phyloP scores from a whole-genome alignment of 2,113 vertebrate genomes.

The Tragelaphus scriptus region DNA sequence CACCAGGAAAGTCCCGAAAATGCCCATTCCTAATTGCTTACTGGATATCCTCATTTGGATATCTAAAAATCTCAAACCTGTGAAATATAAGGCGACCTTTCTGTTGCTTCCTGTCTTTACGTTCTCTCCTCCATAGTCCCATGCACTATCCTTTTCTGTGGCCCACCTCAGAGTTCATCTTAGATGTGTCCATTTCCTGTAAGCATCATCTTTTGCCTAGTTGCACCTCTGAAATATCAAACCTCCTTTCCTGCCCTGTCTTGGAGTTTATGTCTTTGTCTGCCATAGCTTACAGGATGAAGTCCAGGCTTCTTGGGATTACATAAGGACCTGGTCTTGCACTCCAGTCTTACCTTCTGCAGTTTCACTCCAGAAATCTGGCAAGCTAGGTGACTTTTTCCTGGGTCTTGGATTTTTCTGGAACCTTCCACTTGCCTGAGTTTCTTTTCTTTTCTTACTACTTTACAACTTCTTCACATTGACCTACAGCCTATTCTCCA shows the following conservation, averaged over 20 bases:
- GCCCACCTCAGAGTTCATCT: neutral
- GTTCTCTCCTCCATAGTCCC: neutral
- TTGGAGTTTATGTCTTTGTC: neutral
- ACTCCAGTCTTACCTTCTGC: neutral
- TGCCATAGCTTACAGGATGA: neutral
- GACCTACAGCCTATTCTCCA: neutral
- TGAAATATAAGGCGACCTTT: neutral
- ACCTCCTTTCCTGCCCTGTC: neutral
- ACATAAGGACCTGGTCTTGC: neutral
- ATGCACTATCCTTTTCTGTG: neutral
- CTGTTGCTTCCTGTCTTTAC: neutral
- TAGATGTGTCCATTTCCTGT: neutral
- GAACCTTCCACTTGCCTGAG: neutral
- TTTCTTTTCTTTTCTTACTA: neutral
- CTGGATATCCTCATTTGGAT: neutral
- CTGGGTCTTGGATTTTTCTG: neutral
- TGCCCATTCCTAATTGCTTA: neutral
- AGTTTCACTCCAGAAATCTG: neutral
- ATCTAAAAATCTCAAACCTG: neutral
- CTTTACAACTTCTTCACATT: neutral
- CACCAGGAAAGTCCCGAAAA: neutral
- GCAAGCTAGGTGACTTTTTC: neutral
- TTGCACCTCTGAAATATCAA: neutral
- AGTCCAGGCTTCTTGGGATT: neutral
- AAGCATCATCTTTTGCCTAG: neutral